Percentiles rank a stretch among this genome's conserved stretches.
phyloP scores from a whole-genome alignment of 2,113 vertebrate species.

The Taxidea taxus region DNA sequence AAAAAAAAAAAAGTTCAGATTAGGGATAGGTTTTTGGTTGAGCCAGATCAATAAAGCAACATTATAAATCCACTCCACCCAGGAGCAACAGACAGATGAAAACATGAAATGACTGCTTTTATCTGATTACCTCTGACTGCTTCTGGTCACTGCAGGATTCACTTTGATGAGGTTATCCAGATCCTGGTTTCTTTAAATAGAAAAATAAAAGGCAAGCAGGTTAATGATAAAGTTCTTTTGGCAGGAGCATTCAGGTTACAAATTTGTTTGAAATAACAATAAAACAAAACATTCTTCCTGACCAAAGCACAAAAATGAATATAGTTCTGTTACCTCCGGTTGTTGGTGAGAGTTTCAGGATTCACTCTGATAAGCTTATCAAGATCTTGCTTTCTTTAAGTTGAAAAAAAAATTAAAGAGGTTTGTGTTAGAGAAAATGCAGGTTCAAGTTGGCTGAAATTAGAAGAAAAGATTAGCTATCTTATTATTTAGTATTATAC shows the following conservation, averaged over 20 bases:
- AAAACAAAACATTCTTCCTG: neutral
- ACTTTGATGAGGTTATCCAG: conserved; percentile 53
- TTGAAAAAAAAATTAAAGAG: conserved; percentile 36
- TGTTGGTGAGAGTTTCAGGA: conserved; percentile 47
- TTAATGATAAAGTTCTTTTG: conserved; percentile 7
- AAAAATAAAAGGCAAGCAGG: neutral
- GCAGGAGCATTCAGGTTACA: neutral
- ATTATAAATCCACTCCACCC: neutral
- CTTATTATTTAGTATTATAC: neutral
- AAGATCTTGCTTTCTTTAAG: conserved; percentile 64
- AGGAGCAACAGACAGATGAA: neutral
- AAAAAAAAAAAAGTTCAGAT: neutral
- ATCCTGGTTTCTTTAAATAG: conserved; percentile 47
- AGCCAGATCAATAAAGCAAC: neutral
- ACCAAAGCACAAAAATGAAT: conserved; percentile 26
- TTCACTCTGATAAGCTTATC: conserved; percentile 64
- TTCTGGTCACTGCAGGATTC: neutral
- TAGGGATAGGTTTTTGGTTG: neutral
- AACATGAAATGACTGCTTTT: neutral
- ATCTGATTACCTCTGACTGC: conserved; percentile 60
- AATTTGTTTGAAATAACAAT: neutral
- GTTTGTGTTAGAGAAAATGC: neutral
- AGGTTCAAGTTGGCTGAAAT: neutral
- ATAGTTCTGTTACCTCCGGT: conserved; percentile 56
- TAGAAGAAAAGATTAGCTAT: neutral